phyloP scores from a whole-genome alignment of 2,797 vertebrate species.

The Pyrocephalus nanus region DNA sequence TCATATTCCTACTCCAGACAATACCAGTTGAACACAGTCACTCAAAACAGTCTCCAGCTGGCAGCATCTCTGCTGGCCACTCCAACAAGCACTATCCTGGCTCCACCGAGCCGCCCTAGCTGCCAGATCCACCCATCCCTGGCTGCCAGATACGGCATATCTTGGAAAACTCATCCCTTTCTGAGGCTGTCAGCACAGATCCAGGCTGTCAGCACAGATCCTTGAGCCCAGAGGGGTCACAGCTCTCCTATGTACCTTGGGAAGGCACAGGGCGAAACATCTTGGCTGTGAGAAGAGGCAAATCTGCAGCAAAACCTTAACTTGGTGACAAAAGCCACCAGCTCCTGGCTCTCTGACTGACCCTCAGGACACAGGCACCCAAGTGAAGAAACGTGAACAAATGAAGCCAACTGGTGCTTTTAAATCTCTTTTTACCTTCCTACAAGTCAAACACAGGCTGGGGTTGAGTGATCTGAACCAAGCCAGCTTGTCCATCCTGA shows the following conservation, averaged over 20 bases:
- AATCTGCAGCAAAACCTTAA: background rate
- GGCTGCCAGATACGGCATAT: rapidly evolving
- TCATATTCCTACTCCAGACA: background rate
- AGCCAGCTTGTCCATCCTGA: background rate
- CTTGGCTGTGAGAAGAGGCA: background rate
- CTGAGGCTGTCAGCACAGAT: background rate
- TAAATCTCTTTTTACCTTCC: background rate
- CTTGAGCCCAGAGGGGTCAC: rapidly evolving
- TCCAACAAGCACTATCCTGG: rapidly evolving
- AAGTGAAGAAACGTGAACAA: background rate
- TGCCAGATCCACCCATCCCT: background rate
- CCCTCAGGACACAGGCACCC: background rate
- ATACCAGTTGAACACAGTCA: background rate
- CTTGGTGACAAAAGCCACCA: background rate
- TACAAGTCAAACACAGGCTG: background rate
- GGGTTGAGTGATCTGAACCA: background rate
- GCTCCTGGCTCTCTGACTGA: background rate
- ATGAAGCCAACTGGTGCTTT: background rate
- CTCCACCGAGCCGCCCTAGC: rapidly evolving
- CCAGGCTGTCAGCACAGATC: background rate
- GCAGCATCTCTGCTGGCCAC: background rate
- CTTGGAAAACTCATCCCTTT: background rate
- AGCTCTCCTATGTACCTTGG: background rate
- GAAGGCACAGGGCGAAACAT: rapidly evolving
- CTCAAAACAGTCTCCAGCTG: background rate